Evolutionary conservation across 2,113 vertebrate genomes (phyloP), one percentile per base, ranked within the genome.

Genomic region (Sander lucioperca): DNA sequence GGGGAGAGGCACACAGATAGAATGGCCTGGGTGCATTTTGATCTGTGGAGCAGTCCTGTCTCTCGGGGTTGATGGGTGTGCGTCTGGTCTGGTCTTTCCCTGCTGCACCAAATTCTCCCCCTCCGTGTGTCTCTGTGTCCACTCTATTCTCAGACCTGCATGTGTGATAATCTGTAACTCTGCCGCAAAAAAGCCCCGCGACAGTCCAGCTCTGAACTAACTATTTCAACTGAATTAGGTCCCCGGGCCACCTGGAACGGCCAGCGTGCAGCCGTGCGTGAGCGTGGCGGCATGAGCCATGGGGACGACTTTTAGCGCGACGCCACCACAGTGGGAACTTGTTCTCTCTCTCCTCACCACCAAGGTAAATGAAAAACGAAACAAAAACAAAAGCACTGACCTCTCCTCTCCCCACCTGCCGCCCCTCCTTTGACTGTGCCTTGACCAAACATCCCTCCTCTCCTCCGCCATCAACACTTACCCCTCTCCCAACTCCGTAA

Each of bases 191-290:
- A 30, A 67, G 47, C 57, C 72, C 80, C 47, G 23, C 77, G 65
- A 84, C 66, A 84, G 79, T 84, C 88, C 91, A 84, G 86, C 88
- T 89, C 82, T 92, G 86, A 89, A 95, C 94, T 95, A 93, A 95
- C 94, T 93, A 91, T 95, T 88, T 94, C 92, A 93, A 94, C 93
- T 94, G 94, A 94, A 94, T 89, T 94, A 93, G 92, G 91, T 94
- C 82, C 82, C 90, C 72, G 43, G 79, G 89, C 86, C 90, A 67
- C 80, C 88, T 76, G 89, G 93, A 90, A 82, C 71, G 69, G 83
- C 83, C 86, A 59, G 81, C 75, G 80, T 65, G 90, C 77, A 67
- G 72, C 83, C 77, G 65, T 82, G 85, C 50, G 81, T 79, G 84
- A 86, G 69, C 53, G 85, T 86, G 85, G 81, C 78, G 53, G 79